Evolutionary conservation across 1,140 invertebrate species (phyloP), one percentile per base, ranked within the genome.

Genomic region (Ceratina calcarata): DNA sequence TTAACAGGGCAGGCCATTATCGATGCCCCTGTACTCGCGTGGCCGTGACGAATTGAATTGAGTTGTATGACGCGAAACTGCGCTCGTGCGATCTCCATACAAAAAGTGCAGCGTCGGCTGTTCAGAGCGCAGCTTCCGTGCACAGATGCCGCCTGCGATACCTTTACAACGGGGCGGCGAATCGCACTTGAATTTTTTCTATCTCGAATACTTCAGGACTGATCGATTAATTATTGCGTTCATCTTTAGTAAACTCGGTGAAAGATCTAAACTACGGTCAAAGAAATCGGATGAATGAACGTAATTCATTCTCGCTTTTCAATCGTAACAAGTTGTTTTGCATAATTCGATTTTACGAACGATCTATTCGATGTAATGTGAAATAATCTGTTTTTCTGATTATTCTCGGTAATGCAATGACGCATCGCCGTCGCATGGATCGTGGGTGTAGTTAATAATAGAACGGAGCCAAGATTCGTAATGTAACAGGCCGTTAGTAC

Each of bases 141-240:
- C 20, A 80, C n/a, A 80, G 78, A 80, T 80, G 78, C 32, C 78
- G 65, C 78, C 51, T 64, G 65, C 15, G 73, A 27, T 16, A 24
- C 49, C 3, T 80, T 69, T 67, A 0, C 7, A n/a, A n/a, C 16
- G 2, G 37, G 37, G 37, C 37, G 37, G 8, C 37, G 37, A 6
- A 8, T 45, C 37, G 10, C 8, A 10, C 6, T 45, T 10, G 37
- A 45, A 45, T 45, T 10, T 45, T 45, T 45, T 8, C 16, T n/a
- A n/a, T n/a, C n/a, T n/a, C n/a, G n/a, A n/a, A n/a, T n/a, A n/a
- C n/a, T n/a, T n/a, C n/a, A n/a, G n/a, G n/a, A n/a, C n/a, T n/a
- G n/a, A n/a, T n/a, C n/a, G n/a, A n/a, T n/a, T n/a, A n/a, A n/a
- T n/a, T n/a, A n/a, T n/a, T n/a, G n/a, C n/a, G n/a, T n/a, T n/a